These are phyloP conservation scores for Drosophila siamana DNA, from an alignment of 2,888 invertebrate genomes.

Conservation along the genomic window DNA sequence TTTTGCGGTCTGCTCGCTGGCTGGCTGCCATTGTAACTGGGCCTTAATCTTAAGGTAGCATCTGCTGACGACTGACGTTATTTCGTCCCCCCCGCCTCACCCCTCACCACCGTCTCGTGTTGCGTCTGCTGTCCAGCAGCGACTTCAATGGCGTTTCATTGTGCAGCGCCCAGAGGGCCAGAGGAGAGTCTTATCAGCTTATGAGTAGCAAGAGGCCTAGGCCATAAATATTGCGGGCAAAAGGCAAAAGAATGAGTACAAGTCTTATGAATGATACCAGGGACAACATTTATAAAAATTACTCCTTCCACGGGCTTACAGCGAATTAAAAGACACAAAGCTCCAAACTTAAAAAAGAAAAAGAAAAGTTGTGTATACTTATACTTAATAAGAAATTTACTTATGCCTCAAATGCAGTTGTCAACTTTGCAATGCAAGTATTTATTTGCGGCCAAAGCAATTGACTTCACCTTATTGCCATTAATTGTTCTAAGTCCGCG, in stretches of 20 bases:
- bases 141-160: constrained; percentile 52
- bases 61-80: constrained; percentile 59
- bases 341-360: too few relatives aligned
- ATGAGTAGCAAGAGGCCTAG: constrained; percentile 53
- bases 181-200: constrained; percentile 58
- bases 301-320: neutral
- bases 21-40: constrained; percentile 58
- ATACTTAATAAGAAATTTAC: too few relatives aligned
- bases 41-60: constrained; percentile 75
- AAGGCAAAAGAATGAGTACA: constrained; percentile 31
- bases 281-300: constrained; percentile 12
- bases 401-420: too few relatives aligned
- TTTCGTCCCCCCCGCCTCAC: constrained; percentile 7
- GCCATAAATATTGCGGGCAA: constrained; percentile 61
- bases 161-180: constrained; percentile 40
- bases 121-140: constrained; percentile 4
- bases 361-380: constrained; percentile 6
- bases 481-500: neutral
- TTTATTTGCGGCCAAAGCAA: neutral
- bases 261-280: constrained; percentile 33
- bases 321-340: constrained; percentile 10
- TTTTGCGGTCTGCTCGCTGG: constrained; percentile 29
- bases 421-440: neutral
- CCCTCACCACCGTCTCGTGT: neutral
- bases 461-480: neutral